Conservation (phyloP, 2,888 invertebrate genomes). For the Volucella inflata region DNA sequence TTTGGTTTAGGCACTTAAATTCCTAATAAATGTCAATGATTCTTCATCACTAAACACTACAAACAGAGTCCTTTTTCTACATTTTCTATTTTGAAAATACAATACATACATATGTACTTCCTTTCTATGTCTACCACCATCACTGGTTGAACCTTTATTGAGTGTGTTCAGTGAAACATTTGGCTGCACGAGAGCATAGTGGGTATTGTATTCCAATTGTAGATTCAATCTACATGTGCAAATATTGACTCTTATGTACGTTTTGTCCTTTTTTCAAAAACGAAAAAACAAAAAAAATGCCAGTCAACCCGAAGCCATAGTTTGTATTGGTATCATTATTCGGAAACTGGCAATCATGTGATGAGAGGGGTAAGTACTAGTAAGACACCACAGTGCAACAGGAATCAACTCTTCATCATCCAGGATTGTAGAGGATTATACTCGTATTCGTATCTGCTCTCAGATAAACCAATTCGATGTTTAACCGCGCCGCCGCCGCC, state of each 20-base stretch:
- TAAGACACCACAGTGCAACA: neutral
- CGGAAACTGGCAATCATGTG: constrained; percentile 11
- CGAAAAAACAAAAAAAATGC: constrained; percentile 22
- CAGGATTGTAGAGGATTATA: neutral
- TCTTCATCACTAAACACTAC: constrained; percentile 50
- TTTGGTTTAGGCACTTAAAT: constrained; percentile 35
- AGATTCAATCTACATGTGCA: constrained; percentile 72
- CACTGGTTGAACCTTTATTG: constrained; percentile 33
- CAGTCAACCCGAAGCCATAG: constrained; percentile 13
- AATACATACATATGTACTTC: too few species aligned
- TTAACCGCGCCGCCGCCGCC: constrained; percentile 35
- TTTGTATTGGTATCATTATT: neutral
- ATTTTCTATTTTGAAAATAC: constrained; percentile 6
- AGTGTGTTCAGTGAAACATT: constrained; percentile 24
- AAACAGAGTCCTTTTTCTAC: constrained; percentile 43
- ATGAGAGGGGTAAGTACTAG: neutral
- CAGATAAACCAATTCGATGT: constrained; percentile 59
- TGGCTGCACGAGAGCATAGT: constrained; percentile 20
- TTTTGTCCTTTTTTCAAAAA: constrained; percentile 54
- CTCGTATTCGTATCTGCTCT: neutral
- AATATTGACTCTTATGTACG: constrained; percentile 70
- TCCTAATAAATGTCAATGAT: constrained; percentile 65
- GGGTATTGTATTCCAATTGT: constrained; percentile 65
- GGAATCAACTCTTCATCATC: neutral
- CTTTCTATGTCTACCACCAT: constrained; percentile 32